Conservation (phyloP, 2,113 vertebrate genomes). For the Paradoxurus hermaphroditus region DNA sequence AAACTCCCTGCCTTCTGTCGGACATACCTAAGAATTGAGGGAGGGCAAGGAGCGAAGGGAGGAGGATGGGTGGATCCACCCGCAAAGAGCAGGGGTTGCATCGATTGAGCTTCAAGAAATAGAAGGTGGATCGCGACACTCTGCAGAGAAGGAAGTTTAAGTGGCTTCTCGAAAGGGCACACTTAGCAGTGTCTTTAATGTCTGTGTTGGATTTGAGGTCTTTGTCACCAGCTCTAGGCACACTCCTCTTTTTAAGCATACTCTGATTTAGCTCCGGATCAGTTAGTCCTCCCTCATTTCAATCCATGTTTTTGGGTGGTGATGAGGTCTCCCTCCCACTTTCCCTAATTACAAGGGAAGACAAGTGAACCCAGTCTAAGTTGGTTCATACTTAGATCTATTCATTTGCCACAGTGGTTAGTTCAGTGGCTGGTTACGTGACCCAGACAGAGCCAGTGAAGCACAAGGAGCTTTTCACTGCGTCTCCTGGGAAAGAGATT, state of each 20-base stretch:
- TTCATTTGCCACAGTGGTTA: neutral
- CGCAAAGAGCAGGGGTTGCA: neutral
- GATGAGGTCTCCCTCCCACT: too few relatives aligned
- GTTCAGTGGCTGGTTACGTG: neutral
- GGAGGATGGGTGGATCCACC: neutral
- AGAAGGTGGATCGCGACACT: neutral
- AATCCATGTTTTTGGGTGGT: neutral
- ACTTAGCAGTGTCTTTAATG: neutral
- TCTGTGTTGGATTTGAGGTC: neutral
- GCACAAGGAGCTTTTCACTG: neutral
- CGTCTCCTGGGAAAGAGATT: neutral
- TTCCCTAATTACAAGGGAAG: neutral
- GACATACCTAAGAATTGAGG: neutral
- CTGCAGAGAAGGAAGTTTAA: neutral
- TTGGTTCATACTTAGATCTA: neutral
- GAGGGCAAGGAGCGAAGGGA: too few relatives aligned
- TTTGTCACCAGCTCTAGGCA: neutral
- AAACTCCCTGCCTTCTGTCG: neutral
- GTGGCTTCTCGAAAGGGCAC: neutral
- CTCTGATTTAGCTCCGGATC: neutral
- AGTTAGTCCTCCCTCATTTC: neutral
- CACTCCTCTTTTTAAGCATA: neutral
- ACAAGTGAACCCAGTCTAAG: fast-evolving
- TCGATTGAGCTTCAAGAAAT: neutral
- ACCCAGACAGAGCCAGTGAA: neutral